Evolutionary conservation across 37 sponge, comb jelly and placozoan species (phyloP).

Genomic region (Theonella swinhoei): DNA sequence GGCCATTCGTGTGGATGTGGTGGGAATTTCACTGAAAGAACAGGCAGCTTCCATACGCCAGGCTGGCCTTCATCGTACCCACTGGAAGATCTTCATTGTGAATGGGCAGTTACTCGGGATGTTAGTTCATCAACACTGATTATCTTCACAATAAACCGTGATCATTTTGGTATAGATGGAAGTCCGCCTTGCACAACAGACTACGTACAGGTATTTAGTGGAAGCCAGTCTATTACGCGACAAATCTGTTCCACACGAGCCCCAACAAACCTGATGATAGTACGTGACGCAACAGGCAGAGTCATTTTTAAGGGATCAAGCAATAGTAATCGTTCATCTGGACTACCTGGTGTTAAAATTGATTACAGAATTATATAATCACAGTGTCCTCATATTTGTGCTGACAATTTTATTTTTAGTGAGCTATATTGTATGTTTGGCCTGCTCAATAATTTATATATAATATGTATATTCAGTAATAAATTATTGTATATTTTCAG

Average conservation of each 20-base stretch:
- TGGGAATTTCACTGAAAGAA: background rate
- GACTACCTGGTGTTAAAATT: background rate
- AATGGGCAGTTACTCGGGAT: background rate
- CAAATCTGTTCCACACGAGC: background rate
- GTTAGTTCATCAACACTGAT: background rate
- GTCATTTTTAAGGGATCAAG: background rate
- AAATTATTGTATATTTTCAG: no score
- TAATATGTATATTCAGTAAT: no score
- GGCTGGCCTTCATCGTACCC: conserved; percentile 5
- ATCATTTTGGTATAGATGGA: background rate
- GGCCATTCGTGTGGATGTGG: conserved; percentile 4
- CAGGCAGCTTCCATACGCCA: conserved; percentile 39
- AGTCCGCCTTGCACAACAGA: background rate
- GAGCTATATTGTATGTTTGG: no score
- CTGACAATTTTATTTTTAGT: background rate
- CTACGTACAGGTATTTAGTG: background rate
- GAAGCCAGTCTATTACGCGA: background rate
- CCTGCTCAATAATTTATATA: no score
- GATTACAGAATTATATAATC: background rate
- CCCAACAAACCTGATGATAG: background rate
- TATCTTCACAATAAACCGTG: background rate
- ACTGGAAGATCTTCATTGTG: background rate
- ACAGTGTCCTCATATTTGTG: background rate
- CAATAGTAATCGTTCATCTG: background rate
- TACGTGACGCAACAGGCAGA: no score